These are phyloP conservation scores for Recurvirostra avosetta DNA, from an alignment of 2,113 vertebrate species.

Conservation along the genomic window DNA sequence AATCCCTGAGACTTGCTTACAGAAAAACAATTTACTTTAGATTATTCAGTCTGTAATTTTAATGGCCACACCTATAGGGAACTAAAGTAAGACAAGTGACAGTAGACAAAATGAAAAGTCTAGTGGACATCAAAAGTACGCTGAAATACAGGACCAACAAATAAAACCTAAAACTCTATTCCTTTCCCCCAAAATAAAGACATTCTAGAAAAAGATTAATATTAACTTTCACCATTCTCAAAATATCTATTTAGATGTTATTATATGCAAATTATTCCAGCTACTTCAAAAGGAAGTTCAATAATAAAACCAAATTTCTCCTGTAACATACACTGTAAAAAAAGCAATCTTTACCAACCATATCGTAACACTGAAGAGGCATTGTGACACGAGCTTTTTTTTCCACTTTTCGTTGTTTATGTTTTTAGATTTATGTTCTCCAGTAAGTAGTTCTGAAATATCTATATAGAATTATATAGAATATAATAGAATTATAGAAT, in stretches of 20 bases:
- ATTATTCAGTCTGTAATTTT: not conserved
- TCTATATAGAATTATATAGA: not conserved
- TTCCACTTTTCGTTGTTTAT: not conserved
- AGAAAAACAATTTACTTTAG: not conserved
- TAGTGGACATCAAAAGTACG: not conserved
- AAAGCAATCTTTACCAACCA: not conserved
- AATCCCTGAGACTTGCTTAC: not conserved
- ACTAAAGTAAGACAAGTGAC: not conserved
- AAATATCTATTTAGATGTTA: not conserved
- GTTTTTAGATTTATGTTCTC: not conserved
- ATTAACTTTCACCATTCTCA: not conserved
- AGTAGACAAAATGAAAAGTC: not conserved
- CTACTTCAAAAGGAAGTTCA: not conserved
- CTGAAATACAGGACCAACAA: not conserved
- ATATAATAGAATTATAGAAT: too few species aligned
- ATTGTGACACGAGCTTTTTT: not conserved
- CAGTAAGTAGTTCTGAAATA: not conserved
- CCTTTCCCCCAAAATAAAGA: not conserved
- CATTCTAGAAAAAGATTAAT: not conserved
- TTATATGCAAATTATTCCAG: not conserved
- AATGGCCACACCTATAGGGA: not conserved
- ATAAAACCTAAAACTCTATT: not conserved
- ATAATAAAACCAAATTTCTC: not conserved
- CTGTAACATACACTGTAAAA: fast-evolving
- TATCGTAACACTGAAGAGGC: fast-evolving